Percentiles rank a stretch among this genome's conserved stretches.
phyloP scores from a whole-genome alignment of 2,888 invertebrate species.

The Polydrusus pterygomalis region DNA sequence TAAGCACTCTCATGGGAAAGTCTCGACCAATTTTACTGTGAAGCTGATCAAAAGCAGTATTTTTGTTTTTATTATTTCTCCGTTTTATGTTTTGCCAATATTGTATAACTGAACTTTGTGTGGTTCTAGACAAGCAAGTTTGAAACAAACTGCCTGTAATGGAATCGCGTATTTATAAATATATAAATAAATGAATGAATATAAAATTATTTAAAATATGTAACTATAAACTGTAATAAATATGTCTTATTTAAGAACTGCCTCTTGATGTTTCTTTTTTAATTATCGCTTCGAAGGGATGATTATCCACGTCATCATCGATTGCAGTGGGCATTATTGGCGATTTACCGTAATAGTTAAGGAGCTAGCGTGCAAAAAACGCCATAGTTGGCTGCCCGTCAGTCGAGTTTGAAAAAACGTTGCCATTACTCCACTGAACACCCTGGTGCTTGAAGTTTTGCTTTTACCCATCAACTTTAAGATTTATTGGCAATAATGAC shows the following conservation, averaged over 20 bases:
- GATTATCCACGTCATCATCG: not conserved
- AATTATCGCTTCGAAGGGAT: no score
- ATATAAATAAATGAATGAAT: constrained; percentile 70
- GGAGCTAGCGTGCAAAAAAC: no score
- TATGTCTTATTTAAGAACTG: constrained; percentile 68
- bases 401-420: no score
- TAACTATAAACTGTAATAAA: constrained; percentile 70
- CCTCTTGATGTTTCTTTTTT: constrained; percentile 32
- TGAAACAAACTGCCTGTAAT: constrained; percentile 67
- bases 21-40: constrained; percentile 61
- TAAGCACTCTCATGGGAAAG: not conserved
- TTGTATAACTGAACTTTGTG: constrained; percentile 66
- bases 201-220: constrained; percentile 70
- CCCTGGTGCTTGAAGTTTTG: no score
- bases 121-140: constrained; percentile 58
- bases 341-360: no score
- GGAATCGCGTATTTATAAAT: constrained; percentile 71
- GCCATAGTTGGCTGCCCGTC: no score
- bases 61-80: constrained; percentile 65
- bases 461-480: no score
- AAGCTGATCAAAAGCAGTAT: constrained; percentile 65
- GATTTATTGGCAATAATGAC: no score
- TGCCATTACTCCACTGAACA: no score
- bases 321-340: not conserved
- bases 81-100: constrained; percentile 67